phyloP scores from a whole-genome alignment of 2,113 vertebrate species.

The Sialia sialis region DNA sequence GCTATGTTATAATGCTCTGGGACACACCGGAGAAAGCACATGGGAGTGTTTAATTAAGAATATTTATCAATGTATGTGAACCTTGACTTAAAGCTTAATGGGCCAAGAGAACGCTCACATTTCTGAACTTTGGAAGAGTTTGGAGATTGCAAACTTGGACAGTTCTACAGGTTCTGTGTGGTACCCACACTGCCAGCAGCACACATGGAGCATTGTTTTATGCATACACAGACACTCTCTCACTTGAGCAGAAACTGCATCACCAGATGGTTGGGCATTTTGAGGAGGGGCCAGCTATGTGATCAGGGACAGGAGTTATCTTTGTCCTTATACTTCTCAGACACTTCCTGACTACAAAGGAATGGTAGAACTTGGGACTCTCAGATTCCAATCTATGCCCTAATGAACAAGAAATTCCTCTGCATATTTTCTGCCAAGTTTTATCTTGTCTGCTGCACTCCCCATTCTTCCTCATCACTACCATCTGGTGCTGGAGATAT shows the following conservation, averaged over 20 bases:
- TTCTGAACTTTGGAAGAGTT: not conserved
- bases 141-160: not conserved
- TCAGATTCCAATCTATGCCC: constrained; percentile 25
- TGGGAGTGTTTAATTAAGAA: not conserved
- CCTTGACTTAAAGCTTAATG: not conserved
- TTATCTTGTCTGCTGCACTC: constrained; percentile 34
- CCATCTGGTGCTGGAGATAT: constrained; percentile 39
- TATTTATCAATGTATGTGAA: not conserved
- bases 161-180: not conserved
- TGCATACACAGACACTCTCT: not conserved
- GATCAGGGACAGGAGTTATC: not conserved
- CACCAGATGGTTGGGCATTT: not conserved
- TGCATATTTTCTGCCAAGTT: constrained; percentile 33
- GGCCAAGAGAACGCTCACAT: not conserved
- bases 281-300: not conserved
- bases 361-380: not conserved
- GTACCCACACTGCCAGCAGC: not conserved
- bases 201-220: not conserved
- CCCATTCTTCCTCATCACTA: constrained; percentile 35
- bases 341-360: not conserved
- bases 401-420: constrained; percentile 33
- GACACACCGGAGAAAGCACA: not conserved
- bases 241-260: not conserved
- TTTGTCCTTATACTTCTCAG: not conserved
- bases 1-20: not conserved